A percentile compares a stretch with the other conserved stretches of the same genome.
phyloP scores from a whole-genome alignment of 2,113 vertebrate species.

The Gnathonemus longibarbis region DNA sequence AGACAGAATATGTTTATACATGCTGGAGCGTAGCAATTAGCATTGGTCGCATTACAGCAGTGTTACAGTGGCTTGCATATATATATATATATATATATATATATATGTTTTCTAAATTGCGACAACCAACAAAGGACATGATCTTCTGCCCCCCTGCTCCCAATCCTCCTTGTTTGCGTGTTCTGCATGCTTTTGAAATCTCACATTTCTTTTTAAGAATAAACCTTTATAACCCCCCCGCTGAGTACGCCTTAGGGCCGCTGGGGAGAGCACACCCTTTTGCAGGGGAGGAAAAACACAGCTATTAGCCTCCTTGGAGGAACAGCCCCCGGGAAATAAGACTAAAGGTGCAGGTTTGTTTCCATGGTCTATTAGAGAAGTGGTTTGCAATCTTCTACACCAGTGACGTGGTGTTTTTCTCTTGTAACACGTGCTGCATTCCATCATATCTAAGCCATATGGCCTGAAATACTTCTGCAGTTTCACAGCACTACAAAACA shows the following conservation, averaged over 20 bases:
- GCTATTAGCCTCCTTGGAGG: neutral
- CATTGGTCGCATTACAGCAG: neutral
- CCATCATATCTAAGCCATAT: neutral
- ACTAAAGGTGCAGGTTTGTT: neutral
- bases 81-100: neutral
- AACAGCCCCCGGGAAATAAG: neutral
- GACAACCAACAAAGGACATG: neutral
- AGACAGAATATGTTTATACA: neutral
- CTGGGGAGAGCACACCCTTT: neutral
- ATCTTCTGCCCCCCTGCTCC: neutral
- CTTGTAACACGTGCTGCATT: neutral
- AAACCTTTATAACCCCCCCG: neutral
- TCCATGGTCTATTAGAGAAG: neutral
- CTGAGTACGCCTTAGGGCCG: neutral
- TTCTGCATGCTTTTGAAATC: neutral
- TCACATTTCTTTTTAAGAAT: neutral
- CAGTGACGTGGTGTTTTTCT: neutral
- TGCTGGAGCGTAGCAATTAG: neutral
- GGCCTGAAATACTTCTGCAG: neutral
- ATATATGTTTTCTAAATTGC: neutral
- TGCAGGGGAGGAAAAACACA: neutral
- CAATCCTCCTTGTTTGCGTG: neutral
- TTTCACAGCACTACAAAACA: neutral
- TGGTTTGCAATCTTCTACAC: neutral
- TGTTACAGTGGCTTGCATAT: neutral